Conservation (phyloP, 2,888 invertebrate genomes). For the Folsomia candida region DNA sequence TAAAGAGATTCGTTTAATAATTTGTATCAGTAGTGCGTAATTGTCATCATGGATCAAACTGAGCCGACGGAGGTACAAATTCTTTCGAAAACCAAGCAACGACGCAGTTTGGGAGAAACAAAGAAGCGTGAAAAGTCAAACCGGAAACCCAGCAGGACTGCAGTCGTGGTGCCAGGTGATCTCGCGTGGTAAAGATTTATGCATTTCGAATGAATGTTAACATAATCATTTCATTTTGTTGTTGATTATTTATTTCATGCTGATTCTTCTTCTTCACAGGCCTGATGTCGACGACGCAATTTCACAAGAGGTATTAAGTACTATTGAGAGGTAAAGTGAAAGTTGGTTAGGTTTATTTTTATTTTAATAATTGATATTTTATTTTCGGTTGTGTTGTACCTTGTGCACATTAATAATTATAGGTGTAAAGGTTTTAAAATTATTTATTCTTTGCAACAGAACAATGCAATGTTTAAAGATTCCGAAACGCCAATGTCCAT, state of each 20-base stretch:
- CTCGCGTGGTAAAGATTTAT: constrained; percentile 38
- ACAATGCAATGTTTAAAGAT: constrained; percentile 25
- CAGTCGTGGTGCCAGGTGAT: constrained; percentile 40
- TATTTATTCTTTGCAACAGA: too few species aligned
- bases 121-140: constrained; percentile 34
- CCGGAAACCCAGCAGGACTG: constrained; percentile 26
- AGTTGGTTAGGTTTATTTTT: not conserved
- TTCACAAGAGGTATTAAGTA: constrained; percentile 10
- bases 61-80: too few species aligned
- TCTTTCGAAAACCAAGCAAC: too few species aligned
- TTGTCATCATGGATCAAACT: too few species aligned
- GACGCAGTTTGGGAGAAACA: constrained; percentile 43
- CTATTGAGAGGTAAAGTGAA: constrained; percentile 25
- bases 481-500: constrained; percentile 32
- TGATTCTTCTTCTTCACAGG: constrained; percentile 23
- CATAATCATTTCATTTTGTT: not conserved
- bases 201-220: not conserved
- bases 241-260: not conserved
- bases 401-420: too few species aligned
- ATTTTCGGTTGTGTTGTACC: too few species aligned
- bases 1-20: too few species aligned
- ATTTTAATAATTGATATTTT: too few species aligned
- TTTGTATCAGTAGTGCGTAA: too few species aligned
- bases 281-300: constrained; percentile 23
- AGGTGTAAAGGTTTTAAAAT: not conserved